Evolutionary conservation across 2,113 vertebrate species (phyloP), one percentile per base, ranked within the genome.

Genomic region (Sander lucioperca): DNA sequence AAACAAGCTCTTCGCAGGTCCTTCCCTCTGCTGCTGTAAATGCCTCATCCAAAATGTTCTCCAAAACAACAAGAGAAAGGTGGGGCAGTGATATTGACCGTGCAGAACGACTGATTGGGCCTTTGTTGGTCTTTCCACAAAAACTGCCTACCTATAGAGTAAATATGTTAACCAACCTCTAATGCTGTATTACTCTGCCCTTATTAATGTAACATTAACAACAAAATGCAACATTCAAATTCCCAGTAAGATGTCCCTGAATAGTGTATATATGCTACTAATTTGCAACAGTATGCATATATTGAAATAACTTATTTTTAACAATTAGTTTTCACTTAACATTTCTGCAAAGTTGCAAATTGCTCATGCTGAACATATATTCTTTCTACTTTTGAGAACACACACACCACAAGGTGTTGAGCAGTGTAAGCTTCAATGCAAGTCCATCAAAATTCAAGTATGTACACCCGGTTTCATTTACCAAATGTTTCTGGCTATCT

Each of bases 1-100:
- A 77, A 53, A 84, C 75, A 51, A 33, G 2, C 66, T 73, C 57
- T 87, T 86, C 76, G 84, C 70, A 57, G 27, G 27, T 27, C 81
- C 50, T 83, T 91, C 72, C 48, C 68, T 78, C 54, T 77, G 78
- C 59, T 80, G 80, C 82, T 77, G 80, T 78, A 59, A 73, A 69
- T 78, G 65, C 53, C 66, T 59, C 50, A 61, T 76, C 62, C 71
- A 77, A 80, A 89, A 57, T 72, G 50, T 79, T 43, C 27, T 65
- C 70, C 82, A 84, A 85, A 77, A 76, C 58, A 79, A 63, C 57
- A 18, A 65, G 10, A 74, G 53, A 73, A 27, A 74, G 82, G 14
- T 45, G 71, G 39, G 64, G 16, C 57, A 8, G 74, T 50, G 45
- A 50, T 39, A 64, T 19, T 80, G 70, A 43, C 57, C 21, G 4